A percentile compares a stretch with the other conserved stretches of the same genome.
Conservation (phyloP, 1,140 invertebrate genomes). For the Papilio polyxenes region DNA sequence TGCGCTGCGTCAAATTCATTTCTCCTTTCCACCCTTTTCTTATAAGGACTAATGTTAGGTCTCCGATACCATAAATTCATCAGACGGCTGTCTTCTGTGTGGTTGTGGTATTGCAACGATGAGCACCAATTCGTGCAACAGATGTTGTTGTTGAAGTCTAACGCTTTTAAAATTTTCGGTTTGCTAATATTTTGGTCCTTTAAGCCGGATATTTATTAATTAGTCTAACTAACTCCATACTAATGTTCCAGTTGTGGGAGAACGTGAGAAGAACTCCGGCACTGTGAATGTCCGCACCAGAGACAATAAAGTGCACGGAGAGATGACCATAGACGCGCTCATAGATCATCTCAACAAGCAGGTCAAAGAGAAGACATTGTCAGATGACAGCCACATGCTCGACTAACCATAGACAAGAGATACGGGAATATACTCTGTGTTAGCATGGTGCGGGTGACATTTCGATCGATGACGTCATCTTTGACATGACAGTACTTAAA, state of each 20-base stretch:
- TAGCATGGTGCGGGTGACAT: neutral
- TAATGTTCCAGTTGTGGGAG: slow-evolving; percentile 92
- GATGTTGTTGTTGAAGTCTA: too few relatives aligned
- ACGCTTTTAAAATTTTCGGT: too few relatives aligned
- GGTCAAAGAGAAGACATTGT: slow-evolving; percentile 81
- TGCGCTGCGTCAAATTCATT: too few relatives aligned
- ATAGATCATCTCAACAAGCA: slow-evolving; percentile 90
- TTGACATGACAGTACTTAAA: neutral
- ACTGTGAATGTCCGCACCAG: slow-evolving; percentile 99
- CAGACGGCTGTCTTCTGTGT: too few relatives aligned
- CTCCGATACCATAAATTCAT: too few relatives aligned
- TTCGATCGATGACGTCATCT: neutral
- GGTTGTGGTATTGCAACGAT: too few relatives aligned
- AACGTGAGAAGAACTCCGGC: slow-evolving; percentile 93
- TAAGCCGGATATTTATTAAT: neutral
- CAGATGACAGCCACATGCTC: slow-evolving; percentile 78
- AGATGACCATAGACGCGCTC: slow-evolving; percentile 90
- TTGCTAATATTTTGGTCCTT: neutral
- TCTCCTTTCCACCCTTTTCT: too few relatives aligned
- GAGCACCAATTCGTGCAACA: too few relatives aligned
- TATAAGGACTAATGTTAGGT: too few relatives aligned
- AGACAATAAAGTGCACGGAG: slow-evolving; percentile 98
- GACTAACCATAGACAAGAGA: slow-evolving; percentile 46
- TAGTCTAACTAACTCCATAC: slow-evolving; percentile 15
- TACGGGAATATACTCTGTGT: too few relatives aligned